Percentiles rank a stretch among this genome's conserved stretches.
Conservation (phyloP, 2,797 vertebrate species). For the Tapera naevia region DNA sequence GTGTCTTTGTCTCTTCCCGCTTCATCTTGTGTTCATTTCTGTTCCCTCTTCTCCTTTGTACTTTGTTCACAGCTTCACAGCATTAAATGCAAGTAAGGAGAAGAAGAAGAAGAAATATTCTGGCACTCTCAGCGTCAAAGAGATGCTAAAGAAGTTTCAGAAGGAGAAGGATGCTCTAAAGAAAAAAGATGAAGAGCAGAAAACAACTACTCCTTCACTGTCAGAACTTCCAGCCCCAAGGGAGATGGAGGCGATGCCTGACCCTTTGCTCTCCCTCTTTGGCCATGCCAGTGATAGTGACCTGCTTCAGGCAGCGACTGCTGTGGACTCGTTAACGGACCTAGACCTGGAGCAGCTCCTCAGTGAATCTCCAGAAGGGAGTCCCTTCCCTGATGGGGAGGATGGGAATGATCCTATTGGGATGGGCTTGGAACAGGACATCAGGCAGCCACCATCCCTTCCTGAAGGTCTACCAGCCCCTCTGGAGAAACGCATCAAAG, state of each 20-base stretch:
- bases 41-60: background rate
- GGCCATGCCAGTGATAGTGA: constrained; percentile 84
- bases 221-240: constrained; percentile 43
- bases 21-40: background rate
- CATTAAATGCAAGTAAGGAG: constrained; percentile 81
- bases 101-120: constrained; percentile 85
- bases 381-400: constrained; percentile 73
- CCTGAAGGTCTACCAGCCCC: constrained; percentile 79
- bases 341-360: constrained; percentile 86
- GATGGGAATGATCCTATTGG: constrained; percentile 70
- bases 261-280: constrained; percentile 85
- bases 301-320: constrained; percentile 87
- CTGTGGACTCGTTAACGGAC: constrained; percentile 82
- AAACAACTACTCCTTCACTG: background rate
- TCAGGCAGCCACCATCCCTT: constrained; percentile 73
- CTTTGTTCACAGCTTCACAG: constrained; percentile 75
- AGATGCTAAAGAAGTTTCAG: constrained; percentile 92
- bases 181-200: constrained; percentile 75
- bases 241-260: constrained; percentile 74
- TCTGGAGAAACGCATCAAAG: constrained; percentile 81
- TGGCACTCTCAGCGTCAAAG: constrained; percentile 82
- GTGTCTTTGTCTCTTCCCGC: background rate
- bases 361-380: constrained; percentile 78
- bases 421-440: constrained; percentile 61
- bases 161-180: constrained; percentile 87